Conservation (phyloP, 2,113 vertebrate genomes). For the Typhlomys cinereus region DNA sequence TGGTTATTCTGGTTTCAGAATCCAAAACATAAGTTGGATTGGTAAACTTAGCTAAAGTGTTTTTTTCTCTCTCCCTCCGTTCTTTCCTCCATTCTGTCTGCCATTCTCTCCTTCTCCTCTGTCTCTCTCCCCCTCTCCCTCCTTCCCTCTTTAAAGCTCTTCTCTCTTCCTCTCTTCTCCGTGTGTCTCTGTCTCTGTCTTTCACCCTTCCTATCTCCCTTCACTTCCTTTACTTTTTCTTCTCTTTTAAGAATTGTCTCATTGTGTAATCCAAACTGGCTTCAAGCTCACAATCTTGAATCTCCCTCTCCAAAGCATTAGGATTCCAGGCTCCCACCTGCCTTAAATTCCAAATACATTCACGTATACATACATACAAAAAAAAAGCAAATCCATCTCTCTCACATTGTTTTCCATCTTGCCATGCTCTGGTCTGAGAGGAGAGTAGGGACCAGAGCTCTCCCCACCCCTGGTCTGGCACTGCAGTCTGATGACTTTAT, state of each 20-base stretch:
- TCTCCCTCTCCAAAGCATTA: neutral
- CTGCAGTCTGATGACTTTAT: neutral
- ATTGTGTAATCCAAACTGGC: neutral
- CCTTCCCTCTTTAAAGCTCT: neutral
- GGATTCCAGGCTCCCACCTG: neutral
- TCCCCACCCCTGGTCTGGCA: neutral
- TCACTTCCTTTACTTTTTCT: too few species aligned
- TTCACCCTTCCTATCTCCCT: too few species aligned
- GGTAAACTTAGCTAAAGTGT: neutral
- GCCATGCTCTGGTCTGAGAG: neutral
- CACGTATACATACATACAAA: too few species aligned
- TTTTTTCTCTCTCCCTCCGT: neutral
- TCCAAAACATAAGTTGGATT: neutral
- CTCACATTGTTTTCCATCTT: neutral
- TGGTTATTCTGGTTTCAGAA: neutral
- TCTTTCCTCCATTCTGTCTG: neutral
- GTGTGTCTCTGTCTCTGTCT: too few species aligned
- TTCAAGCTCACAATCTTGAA: neutral
- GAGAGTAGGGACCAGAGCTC: neutral
- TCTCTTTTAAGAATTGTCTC: neutral
- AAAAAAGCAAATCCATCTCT: neutral
- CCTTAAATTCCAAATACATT: conserved; percentile 20
- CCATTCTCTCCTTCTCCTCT: too few species aligned
- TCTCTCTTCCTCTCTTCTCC: too few species aligned
- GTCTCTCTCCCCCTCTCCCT: neutral